Evolutionary conservation across 2,797 vertebrate genomes (phyloP).

Genomic region (Coranthus polyacanthus): DNA sequence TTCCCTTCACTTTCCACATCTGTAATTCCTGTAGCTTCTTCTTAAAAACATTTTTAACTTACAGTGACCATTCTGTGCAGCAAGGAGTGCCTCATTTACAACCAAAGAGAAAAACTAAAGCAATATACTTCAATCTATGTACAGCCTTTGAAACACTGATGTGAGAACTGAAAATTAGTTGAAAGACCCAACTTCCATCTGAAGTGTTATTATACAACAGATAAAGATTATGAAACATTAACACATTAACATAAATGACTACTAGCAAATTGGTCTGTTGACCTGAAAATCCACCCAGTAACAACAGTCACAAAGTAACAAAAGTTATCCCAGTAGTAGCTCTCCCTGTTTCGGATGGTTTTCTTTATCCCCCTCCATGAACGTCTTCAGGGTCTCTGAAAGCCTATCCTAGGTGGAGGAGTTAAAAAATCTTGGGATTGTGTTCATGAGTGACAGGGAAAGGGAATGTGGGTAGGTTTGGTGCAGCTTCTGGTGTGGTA

Average conservation of each 20-base stretch:
- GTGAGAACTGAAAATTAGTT: constrained; percentile 20
- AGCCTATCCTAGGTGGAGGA: too few species aligned
- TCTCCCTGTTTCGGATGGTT: too few species aligned
- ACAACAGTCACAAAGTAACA: too few species aligned
- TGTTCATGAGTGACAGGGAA: too few species aligned
- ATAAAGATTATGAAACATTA: background rate
- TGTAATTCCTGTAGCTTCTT: background rate
- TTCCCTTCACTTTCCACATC: background rate
- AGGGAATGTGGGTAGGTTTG: too few species aligned
- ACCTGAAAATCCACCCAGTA: background rate
- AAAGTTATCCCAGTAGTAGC: too few species aligned
- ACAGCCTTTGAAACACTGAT: background rate
- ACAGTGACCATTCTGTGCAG: background rate
- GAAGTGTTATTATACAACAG: background rate
- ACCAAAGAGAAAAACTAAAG: constrained; percentile 3
- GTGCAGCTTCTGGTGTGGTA: too few species aligned
- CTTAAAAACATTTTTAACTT: background rate
- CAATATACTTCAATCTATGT: background rate
- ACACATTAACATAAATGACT: background rate
- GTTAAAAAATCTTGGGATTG: too few species aligned
- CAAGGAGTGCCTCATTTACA: background rate
- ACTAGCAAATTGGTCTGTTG: background rate
- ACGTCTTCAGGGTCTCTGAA: too few species aligned
- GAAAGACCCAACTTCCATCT: background rate
- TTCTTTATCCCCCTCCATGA: too few species aligned